These are phyloP conservation scores for Hyaena hyaena DNA, from an alignment of 2,113 vertebrate genomes.

Conservation along the genomic window DNA sequence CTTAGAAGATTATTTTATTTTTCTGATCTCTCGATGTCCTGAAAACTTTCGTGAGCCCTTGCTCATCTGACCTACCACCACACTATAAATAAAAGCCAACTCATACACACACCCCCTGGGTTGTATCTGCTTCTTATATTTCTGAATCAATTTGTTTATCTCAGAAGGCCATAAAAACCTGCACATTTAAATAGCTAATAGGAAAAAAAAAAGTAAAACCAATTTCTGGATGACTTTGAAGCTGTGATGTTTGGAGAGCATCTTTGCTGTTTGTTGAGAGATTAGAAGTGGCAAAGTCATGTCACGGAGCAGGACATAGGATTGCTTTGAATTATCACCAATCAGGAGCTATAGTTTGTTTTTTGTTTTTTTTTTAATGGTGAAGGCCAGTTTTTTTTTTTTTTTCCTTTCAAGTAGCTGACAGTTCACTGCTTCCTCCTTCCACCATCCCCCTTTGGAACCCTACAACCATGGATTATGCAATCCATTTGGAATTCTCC, in stretches of 20 bases:
- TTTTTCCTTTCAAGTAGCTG: background rate
- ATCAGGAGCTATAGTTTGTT: background rate
- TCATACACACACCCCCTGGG: background rate
- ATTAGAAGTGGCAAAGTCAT: background rate
- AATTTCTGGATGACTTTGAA: background rate
- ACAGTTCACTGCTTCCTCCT: background rate
- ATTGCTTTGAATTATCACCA: background rate
- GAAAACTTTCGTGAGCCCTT: background rate
- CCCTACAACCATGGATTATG: background rate
- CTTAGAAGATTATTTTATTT: slow-evolving; percentile 39
- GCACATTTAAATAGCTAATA: background rate
- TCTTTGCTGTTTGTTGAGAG: background rate
- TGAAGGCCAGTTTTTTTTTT: background rate
- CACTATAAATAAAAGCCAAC: background rate
- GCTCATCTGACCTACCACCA: background rate
- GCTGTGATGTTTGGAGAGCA: background rate
- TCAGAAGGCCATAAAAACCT: background rate
- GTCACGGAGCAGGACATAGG: background rate
- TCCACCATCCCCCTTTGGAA: background rate
- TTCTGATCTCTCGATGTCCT: slow-evolving; percentile 20
- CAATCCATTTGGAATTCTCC: slow-evolving; percentile 52
- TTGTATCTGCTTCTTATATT: background rate
- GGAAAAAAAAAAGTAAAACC: background rate
- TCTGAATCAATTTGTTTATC: background rate
- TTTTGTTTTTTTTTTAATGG: background rate